Percentiles rank a stretch among this genome's conserved stretches.
These are phyloP conservation scores for Manacus vitellinus DNA, from an alignment of 2,113 vertebrate genomes.

Conservation along the genomic window DNA sequence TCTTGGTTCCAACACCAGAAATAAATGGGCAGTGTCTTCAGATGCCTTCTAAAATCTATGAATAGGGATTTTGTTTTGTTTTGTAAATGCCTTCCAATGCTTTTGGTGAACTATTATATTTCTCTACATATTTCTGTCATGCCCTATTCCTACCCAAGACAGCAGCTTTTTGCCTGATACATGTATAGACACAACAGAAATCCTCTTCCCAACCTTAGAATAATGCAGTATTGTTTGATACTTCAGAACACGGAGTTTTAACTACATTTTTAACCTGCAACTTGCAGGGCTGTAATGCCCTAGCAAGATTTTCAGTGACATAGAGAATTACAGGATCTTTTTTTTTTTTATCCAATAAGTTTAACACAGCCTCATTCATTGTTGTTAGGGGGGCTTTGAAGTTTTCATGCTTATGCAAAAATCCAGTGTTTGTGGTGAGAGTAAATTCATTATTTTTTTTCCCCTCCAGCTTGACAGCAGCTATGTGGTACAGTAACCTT, in stretches of 20 bases:
- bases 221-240: not conserved
- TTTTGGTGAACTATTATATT: not conserved
- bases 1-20: not conserved
- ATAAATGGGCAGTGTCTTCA: not conserved
- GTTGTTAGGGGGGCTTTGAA: not conserved
- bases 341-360: not conserved
- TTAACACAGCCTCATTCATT: not conserved
- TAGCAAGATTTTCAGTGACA: not conserved
- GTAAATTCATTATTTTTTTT: not conserved
- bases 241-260: not conserved
- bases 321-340: not conserved
- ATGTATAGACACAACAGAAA: not conserved
- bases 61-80: not conserved
- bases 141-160: not conserved
- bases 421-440: not conserved
- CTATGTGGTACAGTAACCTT: not conserved
- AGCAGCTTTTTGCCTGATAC: not conserved
- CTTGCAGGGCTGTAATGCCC: not conserved
- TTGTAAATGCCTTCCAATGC: rapidly evolving
- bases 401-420: not conserved
- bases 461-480: not conserved
- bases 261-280: not conserved
- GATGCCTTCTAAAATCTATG: not conserved
- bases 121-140: not conserved
- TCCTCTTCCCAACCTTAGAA: not conserved